Percentiles rank a stretch among this genome's conserved stretches.
Evolutionary conservation across 2,888 invertebrate genomes (phyloP).

Genomic region (Drosophila gaucha): DNA sequence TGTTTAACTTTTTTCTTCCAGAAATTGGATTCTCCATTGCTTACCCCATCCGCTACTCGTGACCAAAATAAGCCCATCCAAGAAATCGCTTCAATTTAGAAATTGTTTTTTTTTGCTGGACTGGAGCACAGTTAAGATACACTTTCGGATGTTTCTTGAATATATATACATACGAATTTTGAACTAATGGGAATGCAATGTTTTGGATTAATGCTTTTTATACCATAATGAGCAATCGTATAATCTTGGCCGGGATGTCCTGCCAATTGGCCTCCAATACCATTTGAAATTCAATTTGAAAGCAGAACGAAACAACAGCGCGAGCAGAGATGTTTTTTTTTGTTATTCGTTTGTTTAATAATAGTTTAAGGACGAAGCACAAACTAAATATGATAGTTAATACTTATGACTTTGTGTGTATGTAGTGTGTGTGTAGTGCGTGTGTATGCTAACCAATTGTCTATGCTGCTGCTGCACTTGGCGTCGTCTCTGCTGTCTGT

Average conservation of each 20-base stretch:
- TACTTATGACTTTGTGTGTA: not conserved
- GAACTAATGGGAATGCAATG: constrained; percentile 5
- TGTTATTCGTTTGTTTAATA: not conserved
- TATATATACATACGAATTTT: constrained; percentile 20
- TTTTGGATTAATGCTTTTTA: not conserved
- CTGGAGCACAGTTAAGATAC: not conserved
- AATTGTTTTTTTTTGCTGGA: not conserved
- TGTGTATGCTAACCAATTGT: constrained; percentile 56
- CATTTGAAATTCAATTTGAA: constrained; percentile 3
- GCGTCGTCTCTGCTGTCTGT: constrained; percentile 52
- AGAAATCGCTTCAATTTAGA: not conserved
- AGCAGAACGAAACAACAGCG: constrained; percentile 16
- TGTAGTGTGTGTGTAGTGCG: constrained; percentile 1
- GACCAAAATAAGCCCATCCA: constrained; percentile 36
- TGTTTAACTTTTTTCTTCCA: not conserved
- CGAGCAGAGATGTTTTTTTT: constrained; percentile 4
- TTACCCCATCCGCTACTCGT: constrained; percentile 36
- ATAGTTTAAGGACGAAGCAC: constrained; percentile 7
- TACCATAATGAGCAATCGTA: constrained; percentile 10
- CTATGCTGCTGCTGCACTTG: constrained; percentile 38
- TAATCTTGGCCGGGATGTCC: not conserved
- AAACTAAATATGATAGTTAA: constrained; percentile 4
- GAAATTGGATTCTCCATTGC: not conserved
- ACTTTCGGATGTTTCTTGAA: not conserved
- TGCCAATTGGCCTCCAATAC: constrained; percentile 1